These are phyloP conservation scores for Drosophila pegasa DNA, from an alignment of 2,888 invertebrate genomes.

Conservation along the genomic window DNA sequence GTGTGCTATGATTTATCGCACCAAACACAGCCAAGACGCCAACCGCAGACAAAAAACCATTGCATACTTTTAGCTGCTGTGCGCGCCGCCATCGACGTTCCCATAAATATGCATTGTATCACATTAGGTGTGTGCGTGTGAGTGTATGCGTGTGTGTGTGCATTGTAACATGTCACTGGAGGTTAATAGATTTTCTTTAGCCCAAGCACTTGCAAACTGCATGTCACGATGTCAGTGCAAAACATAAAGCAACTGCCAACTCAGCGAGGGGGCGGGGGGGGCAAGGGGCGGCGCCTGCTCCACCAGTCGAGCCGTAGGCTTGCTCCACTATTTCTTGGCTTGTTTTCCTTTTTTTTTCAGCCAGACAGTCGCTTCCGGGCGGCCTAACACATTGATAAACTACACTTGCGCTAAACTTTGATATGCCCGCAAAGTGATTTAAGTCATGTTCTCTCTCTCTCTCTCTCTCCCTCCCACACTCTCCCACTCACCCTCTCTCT, in stretches of 20 bases:
- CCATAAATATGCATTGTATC: constrained; percentile 82
- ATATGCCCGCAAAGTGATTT: constrained; percentile 47
- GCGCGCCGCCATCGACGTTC: constrained; percentile 50
- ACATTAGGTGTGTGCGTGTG: constrained; percentile 58
- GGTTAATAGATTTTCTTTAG: constrained; percentile 81
- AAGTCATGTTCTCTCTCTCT: constrained; percentile 20
- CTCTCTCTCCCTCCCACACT: background rate
- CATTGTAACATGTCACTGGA: constrained; percentile 69
- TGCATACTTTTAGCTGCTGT: constrained; percentile 56
- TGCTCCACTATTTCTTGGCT: background rate
- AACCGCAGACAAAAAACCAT: constrained; percentile 25
- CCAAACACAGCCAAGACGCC: constrained; percentile 37
- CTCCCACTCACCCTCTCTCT: background rate
- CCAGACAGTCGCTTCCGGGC: constrained; percentile 52
- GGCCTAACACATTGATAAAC: constrained; percentile 56
- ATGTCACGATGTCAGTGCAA: constrained; percentile 66
- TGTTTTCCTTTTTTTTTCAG: background rate
- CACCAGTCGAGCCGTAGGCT: constrained; percentile 11
- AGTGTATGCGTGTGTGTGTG: constrained; percentile 19
- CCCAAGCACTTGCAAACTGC: constrained; percentile 63
- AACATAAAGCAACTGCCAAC: constrained; percentile 37
- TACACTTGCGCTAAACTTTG: constrained; percentile 46
- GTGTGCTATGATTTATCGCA: constrained; percentile 55
- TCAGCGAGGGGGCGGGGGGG: constrained; percentile 10
- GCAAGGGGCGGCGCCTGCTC: constrained; percentile 12